phyloP scores from a whole-genome alignment of 1,140 invertebrate species.

The Eupristina koningsbergeri region DNA sequence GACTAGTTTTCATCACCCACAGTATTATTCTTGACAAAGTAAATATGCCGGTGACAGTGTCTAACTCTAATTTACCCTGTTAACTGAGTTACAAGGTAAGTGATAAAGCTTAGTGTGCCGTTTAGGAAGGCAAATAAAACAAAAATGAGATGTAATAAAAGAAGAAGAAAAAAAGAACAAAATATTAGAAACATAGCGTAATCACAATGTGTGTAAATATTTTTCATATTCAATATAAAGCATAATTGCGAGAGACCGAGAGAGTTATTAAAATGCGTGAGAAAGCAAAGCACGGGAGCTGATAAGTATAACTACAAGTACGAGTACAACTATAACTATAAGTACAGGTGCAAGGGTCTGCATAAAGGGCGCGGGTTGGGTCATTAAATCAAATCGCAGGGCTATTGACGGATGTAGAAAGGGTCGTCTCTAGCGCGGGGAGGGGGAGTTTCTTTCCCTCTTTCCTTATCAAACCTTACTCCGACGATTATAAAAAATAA shows the following conservation, averaged over 20 bases:
- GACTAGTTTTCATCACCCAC: neutral
- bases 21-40: neutral
- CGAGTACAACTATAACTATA: no score
- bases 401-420: no score
- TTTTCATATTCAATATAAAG: slow-evolving; percentile 4
- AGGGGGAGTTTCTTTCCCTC: no score
- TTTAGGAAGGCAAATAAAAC: neutral
- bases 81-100: neutral
- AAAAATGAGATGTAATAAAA: neutral
- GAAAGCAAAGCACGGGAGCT: neutral
- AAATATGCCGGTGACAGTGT: neutral
- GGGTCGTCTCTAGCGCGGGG: no score
- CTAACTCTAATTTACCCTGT: neutral
- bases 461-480: neutral
- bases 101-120: neutral
- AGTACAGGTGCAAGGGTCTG: neutral
- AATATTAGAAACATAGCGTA: neutral
- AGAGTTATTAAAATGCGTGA: slow-evolving; percentile 24
- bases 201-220: neutral
- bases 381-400: slow-evolving; percentile 30
- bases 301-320: no score
- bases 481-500: no score
- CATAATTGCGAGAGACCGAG: slow-evolving; percentile 4
- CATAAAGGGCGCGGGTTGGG: neutral
- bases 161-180: neutral